phyloP scores from a whole-genome alignment of 1,140 invertebrate genomes.

The Cotesia vestalis region DNA sequence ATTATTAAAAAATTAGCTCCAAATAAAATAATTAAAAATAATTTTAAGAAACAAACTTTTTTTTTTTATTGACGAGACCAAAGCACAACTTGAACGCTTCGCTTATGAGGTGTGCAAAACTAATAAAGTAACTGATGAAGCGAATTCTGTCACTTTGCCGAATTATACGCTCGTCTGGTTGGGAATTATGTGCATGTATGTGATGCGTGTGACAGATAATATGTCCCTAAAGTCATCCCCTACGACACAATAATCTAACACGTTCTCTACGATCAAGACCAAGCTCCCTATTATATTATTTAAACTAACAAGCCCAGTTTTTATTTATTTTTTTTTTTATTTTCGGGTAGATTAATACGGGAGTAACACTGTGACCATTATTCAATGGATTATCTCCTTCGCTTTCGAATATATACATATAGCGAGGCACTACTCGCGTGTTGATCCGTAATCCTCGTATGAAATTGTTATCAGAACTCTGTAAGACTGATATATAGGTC shows the following conservation, averaged over 20 bases:
- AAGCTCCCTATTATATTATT: neutral
- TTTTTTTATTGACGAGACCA: too few species aligned
- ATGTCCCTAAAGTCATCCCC: constrained; percentile 30
- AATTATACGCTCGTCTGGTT: constrained; percentile 41
- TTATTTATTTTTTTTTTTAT: constrained; percentile 39
- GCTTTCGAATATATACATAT: constrained; percentile 35
- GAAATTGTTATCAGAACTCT: constrained; percentile 55
- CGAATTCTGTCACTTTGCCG: constrained; percentile 52
- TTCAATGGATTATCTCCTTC: constrained; percentile 55
- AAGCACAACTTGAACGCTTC: too few species aligned
- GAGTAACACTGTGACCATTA: constrained; percentile 53
- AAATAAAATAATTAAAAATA: too few species aligned
- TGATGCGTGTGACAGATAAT: constrained; percentile 47
- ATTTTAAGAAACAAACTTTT: too few species aligned
- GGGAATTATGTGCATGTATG: constrained; percentile 41
- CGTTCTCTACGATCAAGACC: too few species aligned
- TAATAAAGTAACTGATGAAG: constrained; percentile 8
- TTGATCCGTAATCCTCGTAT: constrained; percentile 50
- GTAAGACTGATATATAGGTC: constrained; percentile 54
- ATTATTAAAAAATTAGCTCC: too few species aligned
- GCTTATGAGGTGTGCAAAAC: too few species aligned
- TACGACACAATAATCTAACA: constrained; percentile 6
- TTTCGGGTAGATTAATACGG: constrained; percentile 52
- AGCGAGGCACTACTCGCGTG: constrained; percentile 21
- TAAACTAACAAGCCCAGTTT: constrained; percentile 12